Evolutionary conservation across 2,113 vertebrate species (phyloP), one percentile per base, ranked within the genome.

Genomic region (Trematomus loennbergii): DNA sequence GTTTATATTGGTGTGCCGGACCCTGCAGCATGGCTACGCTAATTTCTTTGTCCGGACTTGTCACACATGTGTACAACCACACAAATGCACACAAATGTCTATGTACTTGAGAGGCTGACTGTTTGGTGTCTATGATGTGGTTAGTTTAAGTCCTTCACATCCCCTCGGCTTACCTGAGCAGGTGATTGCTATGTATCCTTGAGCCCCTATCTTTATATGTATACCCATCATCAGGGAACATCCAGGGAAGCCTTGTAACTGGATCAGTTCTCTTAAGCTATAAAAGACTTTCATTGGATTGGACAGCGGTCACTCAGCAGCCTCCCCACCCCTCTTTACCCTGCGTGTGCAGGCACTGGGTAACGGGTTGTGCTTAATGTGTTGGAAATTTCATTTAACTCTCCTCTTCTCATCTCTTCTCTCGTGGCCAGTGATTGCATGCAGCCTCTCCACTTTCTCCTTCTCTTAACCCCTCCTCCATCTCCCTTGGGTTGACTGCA

Each of bases 351-450:
- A 88, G 55, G 72, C 75, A n/a, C 75, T 85, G 74, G 86, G 70
- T 87, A 64, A 74, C 82, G 68, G 75, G 50, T 66, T 85, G 83
- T 87, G 83, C 73, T 84, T 91, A 93, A 93, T 91, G 91, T 91
- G 86, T 84, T 87, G 91, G 87, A 87, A 91, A 93, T 92, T 83
- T 88, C 67, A 91, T 93, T 90, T 89, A 84, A 78, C 72, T 79
- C 61, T 81, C 79, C 67, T 79, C 83, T 66, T 70, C 76, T 45
- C 85, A 75, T 89, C 83, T 88, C 68, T 69, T 59, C 79, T 82
- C 75, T 86, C 61, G 18, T 74, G 65, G 71, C 68, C 45, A 67
- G 78, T 75, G 81, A 90, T 88, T 90, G 88, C 85, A 84, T 83
- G 82, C 71, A 90, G 83, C 79, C 70, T 80, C 70, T 64, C 64